These are phyloP conservation scores for Dysmachus trigonus DNA, from an alignment of 2,888 invertebrate genomes.

Conservation along the genomic window DNA sequence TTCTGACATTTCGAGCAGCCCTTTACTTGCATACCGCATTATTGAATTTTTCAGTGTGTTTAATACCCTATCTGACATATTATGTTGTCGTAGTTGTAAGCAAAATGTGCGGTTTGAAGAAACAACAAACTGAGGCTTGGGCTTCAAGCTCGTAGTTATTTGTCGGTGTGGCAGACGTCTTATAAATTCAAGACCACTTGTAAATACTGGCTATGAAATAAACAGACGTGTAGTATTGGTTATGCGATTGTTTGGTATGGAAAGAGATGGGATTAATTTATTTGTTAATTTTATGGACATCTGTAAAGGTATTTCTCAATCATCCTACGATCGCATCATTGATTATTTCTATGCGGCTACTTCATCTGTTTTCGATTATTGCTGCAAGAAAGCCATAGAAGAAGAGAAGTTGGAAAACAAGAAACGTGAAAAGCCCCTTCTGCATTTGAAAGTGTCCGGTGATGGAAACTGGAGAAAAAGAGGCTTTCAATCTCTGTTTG, in stretches of 20 bases:
- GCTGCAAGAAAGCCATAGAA: neutral
- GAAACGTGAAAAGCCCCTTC: neutral
- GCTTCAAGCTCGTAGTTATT: too few relatives aligned
- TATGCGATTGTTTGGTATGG: constrained; percentile 5
- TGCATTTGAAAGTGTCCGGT: too few relatives aligned
- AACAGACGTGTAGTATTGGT: constrained; percentile 17
- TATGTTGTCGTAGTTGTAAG: too few relatives aligned
- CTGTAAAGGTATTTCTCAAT: neutral
- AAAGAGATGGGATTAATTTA: neutral
- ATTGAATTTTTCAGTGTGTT: too few relatives aligned
- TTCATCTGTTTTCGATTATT: neutral
- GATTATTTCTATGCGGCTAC: neutral
- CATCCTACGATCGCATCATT: neutral
- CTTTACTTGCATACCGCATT: too few relatives aligned
- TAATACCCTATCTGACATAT: too few relatives aligned
- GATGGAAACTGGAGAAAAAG: neutral
- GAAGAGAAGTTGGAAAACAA: neutral
- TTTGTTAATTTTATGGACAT: constrained; percentile 6
- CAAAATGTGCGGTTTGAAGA: too few relatives aligned
- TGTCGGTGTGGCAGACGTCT: too few relatives aligned
- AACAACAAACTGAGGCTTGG: too few relatives aligned
- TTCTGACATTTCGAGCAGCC: too few relatives aligned
- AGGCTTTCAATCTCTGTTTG: too few relatives aligned
- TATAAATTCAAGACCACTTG: neutral
- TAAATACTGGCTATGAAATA: neutral